A percentile compares a stretch with the other conserved stretches of the same genome.
Evolutionary conservation across 2,888 invertebrate genomes (phyloP).

Genomic region (Drosophila ustulata): DNA sequence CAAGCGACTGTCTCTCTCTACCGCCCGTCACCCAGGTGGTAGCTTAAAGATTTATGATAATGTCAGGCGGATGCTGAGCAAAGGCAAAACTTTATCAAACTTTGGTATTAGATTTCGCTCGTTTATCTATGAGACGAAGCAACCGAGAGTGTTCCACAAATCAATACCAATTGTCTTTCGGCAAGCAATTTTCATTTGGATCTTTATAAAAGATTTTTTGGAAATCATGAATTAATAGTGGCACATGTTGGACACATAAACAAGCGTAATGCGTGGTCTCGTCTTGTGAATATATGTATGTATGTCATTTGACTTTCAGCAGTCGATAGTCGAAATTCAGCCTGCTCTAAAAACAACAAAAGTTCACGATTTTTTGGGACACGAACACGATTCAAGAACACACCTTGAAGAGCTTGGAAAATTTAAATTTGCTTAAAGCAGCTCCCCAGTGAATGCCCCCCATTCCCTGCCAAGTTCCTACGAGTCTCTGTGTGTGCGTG

Average conservation of each 20-base stretch:
- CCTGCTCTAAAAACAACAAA: background rate
- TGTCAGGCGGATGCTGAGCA: constrained; percentile 48
- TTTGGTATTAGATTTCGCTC: constrained; percentile 67
- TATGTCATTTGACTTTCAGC: background rate
- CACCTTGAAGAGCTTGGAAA: constrained; percentile 4
- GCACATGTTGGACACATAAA: background rate
- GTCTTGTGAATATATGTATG: too few species aligned
- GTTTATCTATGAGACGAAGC: constrained; percentile 68
- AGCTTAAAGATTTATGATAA: constrained; percentile 78
- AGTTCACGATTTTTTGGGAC: background rate
- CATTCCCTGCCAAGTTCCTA: background rate
- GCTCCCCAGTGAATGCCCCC: constrained; percentile 9
- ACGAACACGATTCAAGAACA: background rate
- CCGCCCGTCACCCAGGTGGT: constrained; percentile 34
- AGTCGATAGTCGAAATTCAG: background rate
- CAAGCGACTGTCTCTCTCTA: background rate
- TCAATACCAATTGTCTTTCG: constrained; percentile 3
- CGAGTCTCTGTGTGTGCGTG: constrained; percentile 55
- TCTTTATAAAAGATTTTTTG: background rate
- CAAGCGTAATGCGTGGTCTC: background rate
- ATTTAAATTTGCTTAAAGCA: constrained; percentile 31
- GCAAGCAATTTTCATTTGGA: background rate
- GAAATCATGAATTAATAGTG: too few species aligned
- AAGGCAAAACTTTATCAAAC: constrained; percentile 62
- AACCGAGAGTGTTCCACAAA: constrained; percentile 27